Percentiles rank a stretch among this genome's conserved stretches.
These are phyloP conservation scores for Muscina levida DNA, from an alignment of 2,888 invertebrate genomes.

Conservation along the genomic window DNA sequence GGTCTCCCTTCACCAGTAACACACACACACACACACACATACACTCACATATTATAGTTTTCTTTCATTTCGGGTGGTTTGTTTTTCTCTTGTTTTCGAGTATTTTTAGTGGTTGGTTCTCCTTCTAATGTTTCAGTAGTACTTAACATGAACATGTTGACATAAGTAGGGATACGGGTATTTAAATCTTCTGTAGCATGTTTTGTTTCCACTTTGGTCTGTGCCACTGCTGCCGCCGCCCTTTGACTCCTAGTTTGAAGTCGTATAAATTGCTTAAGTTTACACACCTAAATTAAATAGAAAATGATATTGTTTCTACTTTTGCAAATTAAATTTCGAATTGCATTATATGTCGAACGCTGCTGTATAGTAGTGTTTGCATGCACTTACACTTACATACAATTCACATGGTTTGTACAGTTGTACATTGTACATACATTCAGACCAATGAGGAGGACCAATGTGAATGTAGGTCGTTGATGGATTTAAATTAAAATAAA, in stretches of 20 bases:
- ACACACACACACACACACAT: too few species aligned
- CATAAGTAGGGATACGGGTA: constrained; percentile 28
- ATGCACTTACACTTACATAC: too few species aligned
- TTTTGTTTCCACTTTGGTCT: background rate
- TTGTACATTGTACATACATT: too few species aligned
- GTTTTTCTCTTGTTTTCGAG: background rate
- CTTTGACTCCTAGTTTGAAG: background rate
- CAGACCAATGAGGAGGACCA: too few species aligned
- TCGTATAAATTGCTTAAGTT: too few species aligned
- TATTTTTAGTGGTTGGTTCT: background rate
- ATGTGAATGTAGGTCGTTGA: too few species aligned
- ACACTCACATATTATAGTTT: background rate
- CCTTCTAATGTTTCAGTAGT: background rate
- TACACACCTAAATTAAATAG: constrained; percentile 28
- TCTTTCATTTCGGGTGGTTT: background rate
- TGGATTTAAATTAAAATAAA: too few species aligned
- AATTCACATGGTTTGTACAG: too few species aligned
- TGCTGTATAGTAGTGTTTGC: too few species aligned
- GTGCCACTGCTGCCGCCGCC: background rate
- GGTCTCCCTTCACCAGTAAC: constrained; percentile 3
- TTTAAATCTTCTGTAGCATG: constrained; percentile 13
- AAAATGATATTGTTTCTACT: constrained; percentile 23
- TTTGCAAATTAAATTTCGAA: constrained; percentile 43
- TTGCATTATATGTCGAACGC: background rate
- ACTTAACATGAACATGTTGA: constrained; percentile 44